These are phyloP conservation scores for Cisticola juncidis DNA, from an alignment of 2,113 vertebrate species.

Conservation along the genomic window DNA sequence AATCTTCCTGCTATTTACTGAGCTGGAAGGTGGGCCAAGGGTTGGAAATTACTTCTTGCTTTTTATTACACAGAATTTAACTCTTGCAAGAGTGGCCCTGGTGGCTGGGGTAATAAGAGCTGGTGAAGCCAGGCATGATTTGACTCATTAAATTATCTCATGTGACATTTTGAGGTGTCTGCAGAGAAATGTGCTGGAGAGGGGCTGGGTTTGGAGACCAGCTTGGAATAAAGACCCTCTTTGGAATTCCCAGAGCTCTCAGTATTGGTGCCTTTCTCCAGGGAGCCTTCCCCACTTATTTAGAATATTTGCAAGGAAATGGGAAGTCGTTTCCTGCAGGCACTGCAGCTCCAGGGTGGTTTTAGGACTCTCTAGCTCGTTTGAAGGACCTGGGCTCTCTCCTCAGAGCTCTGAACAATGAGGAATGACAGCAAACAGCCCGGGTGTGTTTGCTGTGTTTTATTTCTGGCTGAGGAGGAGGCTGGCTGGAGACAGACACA, in stretches of 20 bases:
- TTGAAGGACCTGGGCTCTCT: background rate
- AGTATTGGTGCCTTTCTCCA: background rate
- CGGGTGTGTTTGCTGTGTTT: background rate
- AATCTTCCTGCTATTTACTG: background rate
- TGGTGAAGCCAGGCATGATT: background rate
- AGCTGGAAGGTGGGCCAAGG: background rate
- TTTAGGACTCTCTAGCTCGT: background rate
- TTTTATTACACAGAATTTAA: conserved; percentile 9
- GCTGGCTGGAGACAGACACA: background rate
- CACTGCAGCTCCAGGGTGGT: background rate
- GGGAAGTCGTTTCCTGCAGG: background rate
- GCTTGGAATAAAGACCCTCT: background rate
- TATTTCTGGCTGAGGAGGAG: background rate
- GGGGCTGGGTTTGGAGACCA: background rate
- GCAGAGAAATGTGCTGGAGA: background rate
- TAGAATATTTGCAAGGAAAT: background rate
- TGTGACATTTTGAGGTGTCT: too few species aligned
- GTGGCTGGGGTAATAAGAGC: background rate
- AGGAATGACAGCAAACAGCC: background rate
- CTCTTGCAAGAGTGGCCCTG: background rate
- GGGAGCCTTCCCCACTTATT: rapidly evolving
- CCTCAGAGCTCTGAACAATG: background rate
- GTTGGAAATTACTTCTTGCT: background rate
- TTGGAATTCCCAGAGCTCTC: background rate
- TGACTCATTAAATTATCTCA: background rate